A percentile compares a stretch with the other conserved stretches of the same genome.
These are phyloP conservation scores for Agrochola macilenta DNA, from an alignment of 2,888 invertebrate genomes.

Conservation along the genomic window DNA sequence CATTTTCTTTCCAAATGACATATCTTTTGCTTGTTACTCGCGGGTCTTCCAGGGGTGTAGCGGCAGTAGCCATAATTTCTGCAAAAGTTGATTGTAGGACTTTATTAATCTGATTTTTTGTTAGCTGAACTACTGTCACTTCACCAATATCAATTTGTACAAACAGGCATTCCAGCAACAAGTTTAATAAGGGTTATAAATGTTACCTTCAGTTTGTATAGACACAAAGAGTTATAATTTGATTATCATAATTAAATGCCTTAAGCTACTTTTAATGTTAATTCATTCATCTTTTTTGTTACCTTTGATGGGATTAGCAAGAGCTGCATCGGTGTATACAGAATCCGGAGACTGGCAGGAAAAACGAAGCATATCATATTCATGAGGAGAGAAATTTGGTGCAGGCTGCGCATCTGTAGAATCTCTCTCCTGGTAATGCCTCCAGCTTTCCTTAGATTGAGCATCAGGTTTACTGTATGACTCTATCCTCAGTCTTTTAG, in stretches of 20 bases:
- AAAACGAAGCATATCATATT: constrained; percentile 61
- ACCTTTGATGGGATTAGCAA: constrained; percentile 76
- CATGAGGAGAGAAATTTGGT: constrained; percentile 54
- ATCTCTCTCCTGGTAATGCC: constrained; percentile 56
- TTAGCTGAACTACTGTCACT: background rate
- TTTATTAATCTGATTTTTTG: constrained; percentile 9
- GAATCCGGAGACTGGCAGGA: constrained; percentile 85
- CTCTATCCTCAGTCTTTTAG: constrained; percentile 76
- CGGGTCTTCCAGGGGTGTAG: constrained; percentile 79
- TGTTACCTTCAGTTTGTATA: constrained; percentile 2
- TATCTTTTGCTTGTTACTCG: constrained; percentile 79
- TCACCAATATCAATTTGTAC: background rate
- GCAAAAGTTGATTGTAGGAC: constrained; percentile 63
- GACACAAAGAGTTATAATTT: background rate
- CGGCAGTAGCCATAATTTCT: constrained; percentile 81
- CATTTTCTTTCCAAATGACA: constrained; percentile 70
- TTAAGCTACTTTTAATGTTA: background rate
- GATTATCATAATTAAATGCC: background rate
- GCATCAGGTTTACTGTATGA: constrained; percentile 50
- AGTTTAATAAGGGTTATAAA: constrained; percentile 7
- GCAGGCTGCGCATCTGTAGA: constrained; percentile 49
- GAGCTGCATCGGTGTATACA: constrained; percentile 63
- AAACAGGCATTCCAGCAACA: constrained; percentile 9
- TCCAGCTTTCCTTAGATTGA: constrained; percentile 59
- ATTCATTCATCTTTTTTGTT: constrained; percentile 38